Evolutionary conservation across 2,797 vertebrate species (phyloP).

Genomic region (Halcyon chelicuti): DNA sequence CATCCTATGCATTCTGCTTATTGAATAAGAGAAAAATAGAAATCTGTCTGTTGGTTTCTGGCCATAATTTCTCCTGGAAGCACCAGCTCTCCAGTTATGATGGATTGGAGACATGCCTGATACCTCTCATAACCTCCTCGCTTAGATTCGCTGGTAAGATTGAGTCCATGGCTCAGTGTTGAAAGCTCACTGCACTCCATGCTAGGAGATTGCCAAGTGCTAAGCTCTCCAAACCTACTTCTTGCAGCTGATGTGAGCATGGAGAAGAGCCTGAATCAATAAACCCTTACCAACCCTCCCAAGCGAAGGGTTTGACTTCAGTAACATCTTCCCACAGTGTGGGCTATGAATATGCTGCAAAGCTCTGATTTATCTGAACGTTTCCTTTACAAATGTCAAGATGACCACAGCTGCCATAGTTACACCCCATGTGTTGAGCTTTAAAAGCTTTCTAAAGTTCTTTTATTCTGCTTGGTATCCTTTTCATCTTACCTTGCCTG

Average conservation of each 20-base stretch:
- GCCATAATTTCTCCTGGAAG: not conserved
- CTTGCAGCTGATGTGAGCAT: not conserved
- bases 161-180: not conserved
- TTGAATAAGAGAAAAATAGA: not conserved
- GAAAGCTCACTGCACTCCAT: accelerated
- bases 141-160: not conserved
- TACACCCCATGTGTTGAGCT: not conserved
- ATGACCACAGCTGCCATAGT: accelerated
- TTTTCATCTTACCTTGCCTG: not conserved
- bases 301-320: not conserved
- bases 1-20: not conserved
- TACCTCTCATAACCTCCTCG: not conserved
- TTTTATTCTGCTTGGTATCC: not conserved
- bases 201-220: not conserved
- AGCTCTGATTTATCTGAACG: not conserved
- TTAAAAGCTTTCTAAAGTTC: not conserved
- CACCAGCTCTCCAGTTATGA: not conserved
- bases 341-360: not conserved
- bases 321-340: not conserved
- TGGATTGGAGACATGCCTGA: not conserved
- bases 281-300: not conserved
- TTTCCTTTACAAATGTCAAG: not conserved
- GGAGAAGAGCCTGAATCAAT: not conserved
- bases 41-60: not conserved
- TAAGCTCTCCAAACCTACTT: not conserved